These are phyloP conservation scores for Bombus sibiricus DNA, from an alignment of 1,140 invertebrate genomes.

Conservation along the genomic window DNA sequence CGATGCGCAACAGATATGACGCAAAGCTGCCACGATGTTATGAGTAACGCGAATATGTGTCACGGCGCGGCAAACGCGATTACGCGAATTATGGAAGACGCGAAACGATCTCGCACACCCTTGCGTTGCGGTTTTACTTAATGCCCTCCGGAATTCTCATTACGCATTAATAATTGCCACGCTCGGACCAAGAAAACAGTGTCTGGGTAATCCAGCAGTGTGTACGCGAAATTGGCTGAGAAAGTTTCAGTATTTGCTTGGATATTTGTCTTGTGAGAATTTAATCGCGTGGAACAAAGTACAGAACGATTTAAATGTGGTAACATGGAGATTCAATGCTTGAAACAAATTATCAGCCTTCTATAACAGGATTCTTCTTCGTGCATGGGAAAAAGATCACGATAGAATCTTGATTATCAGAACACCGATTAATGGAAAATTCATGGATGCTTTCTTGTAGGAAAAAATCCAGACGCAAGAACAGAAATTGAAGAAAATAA, in stretches of 20 bases:
- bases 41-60: conserved; percentile 50
- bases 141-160: conserved; percentile 49
- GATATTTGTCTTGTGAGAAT: background rate
- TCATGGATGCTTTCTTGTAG: background rate
- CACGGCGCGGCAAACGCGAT: conserved; percentile 44
- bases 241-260: background rate
- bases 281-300: background rate
- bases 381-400: background rate
- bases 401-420: background rate
- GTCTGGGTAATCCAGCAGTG: too few relatives aligned
- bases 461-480: background rate
- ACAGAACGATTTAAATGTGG: background rate
- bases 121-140: conserved; percentile 41
- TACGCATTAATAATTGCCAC: conserved; percentile 8
- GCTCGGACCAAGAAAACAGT: background rate
- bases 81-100: conserved; percentile 37
- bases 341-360: background rate
- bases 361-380: background rate
- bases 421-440: background rate
- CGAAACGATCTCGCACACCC: conserved; percentile 6
- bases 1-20: conserved; percentile 43
- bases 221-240: background rate
- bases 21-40: conserved; percentile 13
- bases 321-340: background rate
- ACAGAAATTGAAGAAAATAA: too few relatives aligned